These are phyloP conservation scores for Gorsachius magnificus DNA, from an alignment of 2,797 vertebrate species.

Conservation along the genomic window DNA sequence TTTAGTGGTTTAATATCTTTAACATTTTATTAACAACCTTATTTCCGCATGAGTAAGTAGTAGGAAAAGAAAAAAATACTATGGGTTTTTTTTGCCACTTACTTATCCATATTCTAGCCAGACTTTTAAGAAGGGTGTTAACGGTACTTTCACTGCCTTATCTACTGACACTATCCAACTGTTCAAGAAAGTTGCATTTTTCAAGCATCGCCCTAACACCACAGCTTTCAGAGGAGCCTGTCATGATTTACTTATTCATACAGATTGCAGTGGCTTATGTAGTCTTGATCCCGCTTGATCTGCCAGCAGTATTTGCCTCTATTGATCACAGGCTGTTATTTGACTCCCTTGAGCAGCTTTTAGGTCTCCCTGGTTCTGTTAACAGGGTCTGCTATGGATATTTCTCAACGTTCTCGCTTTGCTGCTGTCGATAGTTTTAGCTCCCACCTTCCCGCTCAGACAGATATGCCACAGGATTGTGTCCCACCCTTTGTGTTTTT, in stretches of 20 bases:
- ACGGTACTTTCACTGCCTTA: neutral
- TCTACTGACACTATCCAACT: neutral
- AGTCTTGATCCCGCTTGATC: conserved; percentile 68
- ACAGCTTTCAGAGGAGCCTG: conserved; percentile 41
- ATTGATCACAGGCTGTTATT: conserved; percentile 64
- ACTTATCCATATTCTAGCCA: neutral
- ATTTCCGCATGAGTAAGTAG: neutral
- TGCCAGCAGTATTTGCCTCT: conserved; percentile 66
- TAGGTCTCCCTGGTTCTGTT: conserved; percentile 53
- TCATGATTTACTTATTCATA: conserved; percentile 66
- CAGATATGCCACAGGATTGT: neutral
- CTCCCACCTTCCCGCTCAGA: neutral
- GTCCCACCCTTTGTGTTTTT: neutral
- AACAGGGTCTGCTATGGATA: neutral
- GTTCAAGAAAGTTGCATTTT: conserved; percentile 40
- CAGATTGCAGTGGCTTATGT: conserved; percentile 65
- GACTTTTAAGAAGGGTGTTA: conserved; percentile 6
- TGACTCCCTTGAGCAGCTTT: conserved; percentile 63
- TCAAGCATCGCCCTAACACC: conserved; percentile 15
- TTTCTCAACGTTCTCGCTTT: conserved; percentile 24
- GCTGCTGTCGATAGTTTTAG: conserved; percentile 6
- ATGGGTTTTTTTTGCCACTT: neutral
- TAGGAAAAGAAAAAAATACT: neutral
- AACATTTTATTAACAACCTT: neutral
- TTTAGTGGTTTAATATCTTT: neutral